A percentile compares a stretch with the other conserved stretches of the same genome.
These are phyloP conservation scores for Dascyllus trimaculatus DNA, from an alignment of 2,113 vertebrate species.

Conservation along the genomic window DNA sequence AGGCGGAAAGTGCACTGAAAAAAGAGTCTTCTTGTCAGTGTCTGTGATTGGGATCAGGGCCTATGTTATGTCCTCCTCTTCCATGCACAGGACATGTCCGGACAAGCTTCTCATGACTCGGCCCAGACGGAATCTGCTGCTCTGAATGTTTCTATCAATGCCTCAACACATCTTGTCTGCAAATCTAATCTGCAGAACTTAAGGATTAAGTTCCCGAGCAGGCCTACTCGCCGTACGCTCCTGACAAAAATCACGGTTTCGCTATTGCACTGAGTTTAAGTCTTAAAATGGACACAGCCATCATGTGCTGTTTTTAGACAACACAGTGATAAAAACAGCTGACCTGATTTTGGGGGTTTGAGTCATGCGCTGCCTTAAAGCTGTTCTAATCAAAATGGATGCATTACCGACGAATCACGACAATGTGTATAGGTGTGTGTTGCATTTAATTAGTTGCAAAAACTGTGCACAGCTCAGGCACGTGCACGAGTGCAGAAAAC, in stretches of 20 bases:
- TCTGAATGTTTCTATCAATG: slow-evolving; percentile 69
- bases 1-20: slow-evolving; percentile 10
- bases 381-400: background rate
- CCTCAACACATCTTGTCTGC: slow-evolving; percentile 65
- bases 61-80: slow-evolving; percentile 59
- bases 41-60: slow-evolving; percentile 59
- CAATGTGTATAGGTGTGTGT: too few species aligned
- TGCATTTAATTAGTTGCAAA: too few species aligned
- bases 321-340: slow-evolving; percentile 19
- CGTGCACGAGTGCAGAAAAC: too few species aligned
- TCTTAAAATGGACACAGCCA: slow-evolving; percentile 12
- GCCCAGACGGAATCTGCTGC: slow-evolving; percentile 71
- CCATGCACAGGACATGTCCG: slow-evolving; percentile 56
- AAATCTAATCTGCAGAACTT: slow-evolving; percentile 73
- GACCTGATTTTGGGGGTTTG: slow-evolving; percentile 13
- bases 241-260: slow-evolving; percentile 19
- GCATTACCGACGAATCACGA: background rate
- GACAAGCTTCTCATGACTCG: slow-evolving; percentile 68
- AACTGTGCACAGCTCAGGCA: too few species aligned
- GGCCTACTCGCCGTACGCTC: slow-evolving; percentile 6
- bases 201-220: slow-evolving; percentile 38
- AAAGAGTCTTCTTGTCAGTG: slow-evolving; percentile 21
- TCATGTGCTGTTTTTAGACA: background rate
- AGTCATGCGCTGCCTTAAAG: background rate
- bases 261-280: slow-evolving; percentile 17